Base-by-base conservation (phyloP, 2,113 vertebrate species). In the Sinocyclocheilus rhinocerous region DNA sequence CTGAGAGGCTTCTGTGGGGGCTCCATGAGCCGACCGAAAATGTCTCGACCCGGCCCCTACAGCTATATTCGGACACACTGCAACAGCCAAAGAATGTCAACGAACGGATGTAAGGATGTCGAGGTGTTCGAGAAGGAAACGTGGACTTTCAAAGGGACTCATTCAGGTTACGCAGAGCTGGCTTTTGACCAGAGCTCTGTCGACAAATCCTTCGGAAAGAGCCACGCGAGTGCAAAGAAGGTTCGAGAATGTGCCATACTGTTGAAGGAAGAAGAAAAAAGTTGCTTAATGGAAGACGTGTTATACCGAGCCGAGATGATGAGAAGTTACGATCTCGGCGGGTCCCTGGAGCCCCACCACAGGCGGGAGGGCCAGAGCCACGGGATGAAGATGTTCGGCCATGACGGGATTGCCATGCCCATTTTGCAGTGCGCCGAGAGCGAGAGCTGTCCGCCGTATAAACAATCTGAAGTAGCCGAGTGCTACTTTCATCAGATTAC, bases 191-290 rank as follows among this genome's bases (percentile, higher is more conserved):
- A 95, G 92, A 94, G 94, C 87, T 95, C 94, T 73, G 94, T 94
- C 13, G 93, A 94, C 87, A 96, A 94, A 90, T 91, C 93, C 4
- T 93, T 93, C 75, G 93, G 91, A 84, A 95, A 95, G 93, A 94
- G 90, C 85, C 91, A 93, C 4, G 87, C 90, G 0, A 89, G 91
- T 61, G 91, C 93, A n/a, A 94, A 94, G 93, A 95, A 95, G 93
- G 94, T 93, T 85, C 89, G 94, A 92, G 94, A 95, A 93, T 94
- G 95, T 93, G 93, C 94, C 88, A 92, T 94, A 90, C 92, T 94
- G 86, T 90, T 96, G 91, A 96, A 96, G 92, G 95, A 95, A 87
- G 95, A 96, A 91, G 95, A 95, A 80, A 95, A 94, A 87, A 95
- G 94, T 55, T 94, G 94, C 89, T 95, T 95, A 65, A 91, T 92